Conservation (phyloP, 53 echinoderm and acorn worm genomes). For the Glandiceps talaboti region DNA sequence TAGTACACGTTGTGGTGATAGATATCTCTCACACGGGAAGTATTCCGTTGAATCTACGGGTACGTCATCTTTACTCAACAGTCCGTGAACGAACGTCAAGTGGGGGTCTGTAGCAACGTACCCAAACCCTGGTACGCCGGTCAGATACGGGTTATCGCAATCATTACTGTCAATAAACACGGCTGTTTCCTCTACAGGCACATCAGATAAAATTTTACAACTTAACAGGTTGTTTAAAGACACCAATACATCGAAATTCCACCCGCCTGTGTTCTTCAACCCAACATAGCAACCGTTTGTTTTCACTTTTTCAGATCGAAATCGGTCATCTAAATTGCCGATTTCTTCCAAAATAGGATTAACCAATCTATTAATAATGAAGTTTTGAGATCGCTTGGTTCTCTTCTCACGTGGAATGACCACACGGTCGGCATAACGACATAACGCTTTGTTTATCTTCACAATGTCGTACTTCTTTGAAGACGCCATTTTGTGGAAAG, state of each 20-base stretch:
- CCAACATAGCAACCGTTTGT: slow-evolving; percentile 40
- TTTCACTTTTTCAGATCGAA: slow-evolving; percentile 24
- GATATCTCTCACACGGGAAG: slow-evolving; percentile 8
- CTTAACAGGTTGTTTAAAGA: slow-evolving; percentile 33
- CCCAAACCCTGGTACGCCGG: slow-evolving; percentile 54
- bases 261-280: slow-evolving; percentile 24
- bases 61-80: slow-evolving; percentile 34
- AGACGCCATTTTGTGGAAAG: not conserved
- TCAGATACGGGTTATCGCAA: slow-evolving; percentile 82
- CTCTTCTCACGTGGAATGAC: slow-evolving; percentile 21
- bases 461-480: not conserved
- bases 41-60: not conserved
- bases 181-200: not conserved
- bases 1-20: slow-evolving; percentile 59
- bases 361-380: slow-evolving; percentile 48
- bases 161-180: slow-evolving; percentile 51
- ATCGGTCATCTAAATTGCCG: slow-evolving; percentile 73
- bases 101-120: slow-evolving; percentile 40
- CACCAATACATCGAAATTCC: slow-evolving; percentile 46
- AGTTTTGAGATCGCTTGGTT: slow-evolving; percentile 13
- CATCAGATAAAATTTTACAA: slow-evolving; percentile 13
- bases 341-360: slow-evolving; percentile 49
- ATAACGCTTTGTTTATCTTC: not conserved
- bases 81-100: slow-evolving; percentile 52
- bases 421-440: slow-evolving; percentile 11